phyloP scores from a whole-genome alignment of 2,888 invertebrate species.

The Keiferia lycopersicella region DNA sequence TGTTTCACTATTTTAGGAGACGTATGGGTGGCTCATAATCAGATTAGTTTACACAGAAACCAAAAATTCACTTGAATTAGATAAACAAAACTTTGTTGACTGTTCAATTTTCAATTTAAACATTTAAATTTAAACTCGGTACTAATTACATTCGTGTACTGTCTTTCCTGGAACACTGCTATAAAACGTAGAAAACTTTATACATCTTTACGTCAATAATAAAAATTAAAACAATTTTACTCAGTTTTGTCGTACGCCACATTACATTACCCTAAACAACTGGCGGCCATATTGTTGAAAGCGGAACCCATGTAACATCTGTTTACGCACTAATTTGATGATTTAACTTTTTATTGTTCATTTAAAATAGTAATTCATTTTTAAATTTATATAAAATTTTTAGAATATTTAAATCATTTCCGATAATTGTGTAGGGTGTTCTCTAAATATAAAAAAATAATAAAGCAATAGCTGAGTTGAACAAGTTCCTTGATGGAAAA shows the following conservation, averaged over 20 bases:
- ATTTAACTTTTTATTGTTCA: neutral
- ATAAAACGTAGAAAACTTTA: constrained; percentile 76
- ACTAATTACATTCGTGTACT: constrained; percentile 63
- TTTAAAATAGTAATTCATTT: neutral
- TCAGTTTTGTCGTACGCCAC: constrained; percentile 78
- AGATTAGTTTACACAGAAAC: constrained; percentile 63
- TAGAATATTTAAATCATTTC: neutral
- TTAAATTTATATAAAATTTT: neutral
- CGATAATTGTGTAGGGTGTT: neutral
- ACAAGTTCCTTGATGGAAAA: neutral
- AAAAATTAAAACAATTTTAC: constrained; percentile 77
- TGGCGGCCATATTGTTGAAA: constrained; percentile 80
- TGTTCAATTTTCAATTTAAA: constrained; percentile 77
- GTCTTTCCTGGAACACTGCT: constrained; percentile 75
- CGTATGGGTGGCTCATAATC: constrained; percentile 75
- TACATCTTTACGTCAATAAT: constrained; percentile 74
- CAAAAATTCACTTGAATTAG: constrained; percentile 72
- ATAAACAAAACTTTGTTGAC: constrained; percentile 83
- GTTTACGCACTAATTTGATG: constrained; percentile 20
- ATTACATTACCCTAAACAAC: constrained; percentile 82
- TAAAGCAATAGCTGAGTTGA: neutral
- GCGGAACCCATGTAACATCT: constrained; percentile 62
- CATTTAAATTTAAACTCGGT: constrained; percentile 67
- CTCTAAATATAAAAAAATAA: neutral
- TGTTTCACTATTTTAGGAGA: constrained; percentile 71